Base-by-base conservation (phyloP, 2,113 vertebrate genomes). In the Emydocephalus ijimae region DNA sequence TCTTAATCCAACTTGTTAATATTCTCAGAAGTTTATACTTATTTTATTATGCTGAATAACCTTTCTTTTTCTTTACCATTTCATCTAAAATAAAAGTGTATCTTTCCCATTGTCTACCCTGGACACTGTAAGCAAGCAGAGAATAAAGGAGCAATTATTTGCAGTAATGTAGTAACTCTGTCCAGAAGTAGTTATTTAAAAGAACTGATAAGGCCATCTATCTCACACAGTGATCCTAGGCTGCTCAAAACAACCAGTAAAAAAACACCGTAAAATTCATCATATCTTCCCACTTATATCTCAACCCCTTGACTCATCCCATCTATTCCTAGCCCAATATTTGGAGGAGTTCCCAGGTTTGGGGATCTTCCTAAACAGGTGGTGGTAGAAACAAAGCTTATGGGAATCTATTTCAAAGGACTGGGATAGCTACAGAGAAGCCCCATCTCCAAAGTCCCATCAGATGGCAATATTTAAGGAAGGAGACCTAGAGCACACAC, bases 1-100 rank as follows among this genome's bases (percentile, higher is more conserved):
- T 85, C 93, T 94, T 92, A 91, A 93, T 90, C 91, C 6, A 0
- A 93, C 93, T 95, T 93, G 93, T 55, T 39, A 64, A 94, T 89
- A 93, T 94, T 92, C 89, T 0, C 0, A 88, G 55, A 91, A 93
- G 89, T 69, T 34, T 92, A 81, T 81, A 43, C 81, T 56, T 45
- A 24, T 81, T 93, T 92, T 92, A 43, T 52, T 14, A n/a, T 56
- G 56, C 52, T 88, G 81, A 88, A 94, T 26, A n/a, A 90, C 89
- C 12, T 87, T 14, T 54, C 24, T 55, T 88, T 48, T 50, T 1
- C 10, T 43, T 52, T 90, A 59, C 43, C 45, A 54, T 91, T 61
- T 88, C 74, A 92, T 87, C 23, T 74, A 89, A 81, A 81, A 55
- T 21, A 91, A 50, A 57, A 57, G 9, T 26, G 1, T 54, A n/a